phyloP scores from a whole-genome alignment of 2,113 vertebrate genomes.

The Gopherus evgoodei region DNA sequence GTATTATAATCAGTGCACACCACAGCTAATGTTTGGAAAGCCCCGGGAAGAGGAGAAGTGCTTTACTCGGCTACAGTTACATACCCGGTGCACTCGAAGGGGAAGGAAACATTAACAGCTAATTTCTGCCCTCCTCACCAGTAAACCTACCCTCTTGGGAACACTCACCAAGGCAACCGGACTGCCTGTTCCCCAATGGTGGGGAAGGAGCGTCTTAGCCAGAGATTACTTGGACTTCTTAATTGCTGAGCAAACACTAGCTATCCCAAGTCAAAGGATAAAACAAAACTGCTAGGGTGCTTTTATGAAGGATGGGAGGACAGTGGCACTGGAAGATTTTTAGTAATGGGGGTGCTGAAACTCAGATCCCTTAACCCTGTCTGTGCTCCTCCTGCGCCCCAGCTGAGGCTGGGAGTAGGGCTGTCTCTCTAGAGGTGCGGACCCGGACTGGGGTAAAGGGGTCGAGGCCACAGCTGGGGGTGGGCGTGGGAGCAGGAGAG shows the following conservation, averaged over 20 bases:
- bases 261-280: constrained; percentile 49
- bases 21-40: not conserved
- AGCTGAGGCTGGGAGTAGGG: no score
- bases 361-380: no score
- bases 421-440: no score
- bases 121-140: not conserved
- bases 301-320: not conserved
- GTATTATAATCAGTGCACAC: not conserved
- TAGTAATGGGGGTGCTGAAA: no score
- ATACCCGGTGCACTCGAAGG: not conserved
- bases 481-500: no score
- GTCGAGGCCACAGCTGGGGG: no score
- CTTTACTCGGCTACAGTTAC: not conserved
- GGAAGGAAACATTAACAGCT: not conserved
- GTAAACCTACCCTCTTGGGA: rapidly evolving
- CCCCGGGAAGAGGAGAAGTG: not conserved
- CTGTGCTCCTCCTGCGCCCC: no score
- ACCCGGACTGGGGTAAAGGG: no score
- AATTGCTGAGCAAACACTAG: constrained; percentile 72
- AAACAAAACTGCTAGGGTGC: not conserved
- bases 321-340: no score
- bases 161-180: not conserved
- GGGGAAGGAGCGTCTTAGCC: constrained; percentile 58
- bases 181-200: not conserved
- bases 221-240: constrained; percentile 67